A percentile compares a stretch with the other conserved stretches of the same genome.
Conservation (phyloP, 2,888 invertebrate species). For the Tupiocoris notatus region DNA sequence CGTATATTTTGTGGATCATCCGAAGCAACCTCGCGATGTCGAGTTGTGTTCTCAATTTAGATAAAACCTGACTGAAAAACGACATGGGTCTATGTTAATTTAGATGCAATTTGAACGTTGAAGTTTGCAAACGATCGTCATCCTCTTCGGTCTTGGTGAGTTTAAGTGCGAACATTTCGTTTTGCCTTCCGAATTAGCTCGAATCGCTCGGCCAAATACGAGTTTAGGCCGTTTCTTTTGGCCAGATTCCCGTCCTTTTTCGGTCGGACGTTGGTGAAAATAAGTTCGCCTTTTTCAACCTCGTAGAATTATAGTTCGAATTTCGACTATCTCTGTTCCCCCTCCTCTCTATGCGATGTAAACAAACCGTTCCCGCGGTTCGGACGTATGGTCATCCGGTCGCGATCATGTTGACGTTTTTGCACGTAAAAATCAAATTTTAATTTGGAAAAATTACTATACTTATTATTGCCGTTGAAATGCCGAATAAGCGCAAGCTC, state of each 20-base stretch:
- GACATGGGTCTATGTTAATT: slow-evolving; percentile 8
- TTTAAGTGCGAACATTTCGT: background rate
- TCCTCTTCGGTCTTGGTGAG: slow-evolving; percentile 20
- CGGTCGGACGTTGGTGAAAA: background rate
- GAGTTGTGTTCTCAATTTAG: slow-evolving; percentile 48
- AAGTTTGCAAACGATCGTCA: background rate
- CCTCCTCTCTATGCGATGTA: slow-evolving; percentile 12
- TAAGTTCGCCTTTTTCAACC: slow-evolving; percentile 2
- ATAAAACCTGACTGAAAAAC: slow-evolving; percentile 45
- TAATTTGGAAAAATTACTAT: too few relatives aligned
- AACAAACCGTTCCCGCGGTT: slow-evolving; percentile 21
- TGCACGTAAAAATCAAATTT: too few relatives aligned
- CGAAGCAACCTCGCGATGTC: slow-evolving; percentile 47
- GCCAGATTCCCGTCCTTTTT: background rate
- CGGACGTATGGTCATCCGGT: too few relatives aligned
- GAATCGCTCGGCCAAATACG: background rate
- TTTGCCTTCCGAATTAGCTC: background rate
- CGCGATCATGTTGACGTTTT: too few relatives aligned
- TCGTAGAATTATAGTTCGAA: background rate
- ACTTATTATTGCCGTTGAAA: too few relatives aligned
- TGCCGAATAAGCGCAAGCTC: too few relatives aligned
- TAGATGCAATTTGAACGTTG: background rate
- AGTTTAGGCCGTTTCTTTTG: slow-evolving; percentile 16
- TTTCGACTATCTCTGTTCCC: background rate
- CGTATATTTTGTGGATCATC: slow-evolving; percentile 48